Evolutionary conservation across 2,888 invertebrate species (phyloP), one percentile per base, ranked within the genome.

Genomic region (Erebia ligea): DNA sequence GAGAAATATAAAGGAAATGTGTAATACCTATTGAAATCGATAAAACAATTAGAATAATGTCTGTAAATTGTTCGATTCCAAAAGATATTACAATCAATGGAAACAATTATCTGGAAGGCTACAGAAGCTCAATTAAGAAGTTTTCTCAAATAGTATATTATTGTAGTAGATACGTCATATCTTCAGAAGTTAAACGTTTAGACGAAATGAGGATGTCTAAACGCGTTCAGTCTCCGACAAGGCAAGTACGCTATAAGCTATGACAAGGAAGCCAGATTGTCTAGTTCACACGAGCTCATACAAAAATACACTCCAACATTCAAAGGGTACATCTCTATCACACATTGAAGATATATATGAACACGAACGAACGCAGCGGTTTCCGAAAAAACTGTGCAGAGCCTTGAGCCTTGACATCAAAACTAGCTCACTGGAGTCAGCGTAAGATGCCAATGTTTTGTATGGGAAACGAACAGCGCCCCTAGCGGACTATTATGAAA

Each of bases 221-320:
- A 62, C 74, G 76, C 80, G 83, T 72, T 74, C 84, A 84, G 83
- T 84, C 82, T 84, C 81, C 77, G 84, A 83, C 86, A 89, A 90
- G 89, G 88, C 89, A 85, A 83, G 82, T 80, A 77, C 80, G 80
- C 78, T 78, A 77, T 81, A 81, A 78, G 74, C 78, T 79, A 81
- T 82, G 80, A 76, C 69, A 75, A 82, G 83, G 85, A 86, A 88
- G 85, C 86, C 86, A 83, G 84, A 80, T 79, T 77, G 77, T 81
- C 80, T 81, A 82, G 73, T 74, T 78, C 76, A 78, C 85, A 86
- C 80, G 84, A 82, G 74, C 73, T 78, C 76, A 78, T 86, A 86
- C 80, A 84, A 86, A 84, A 85, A 84, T 85, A 87, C 84, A 78
- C 81, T 79, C 72, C 72, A 71, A 79, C 77, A 80, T 76, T 68